A percentile compares a stretch with the other conserved stretches of the same genome.
phyloP scores from a whole-genome alignment of 2,888 invertebrate genomes.

The Leuctra nigra region DNA sequence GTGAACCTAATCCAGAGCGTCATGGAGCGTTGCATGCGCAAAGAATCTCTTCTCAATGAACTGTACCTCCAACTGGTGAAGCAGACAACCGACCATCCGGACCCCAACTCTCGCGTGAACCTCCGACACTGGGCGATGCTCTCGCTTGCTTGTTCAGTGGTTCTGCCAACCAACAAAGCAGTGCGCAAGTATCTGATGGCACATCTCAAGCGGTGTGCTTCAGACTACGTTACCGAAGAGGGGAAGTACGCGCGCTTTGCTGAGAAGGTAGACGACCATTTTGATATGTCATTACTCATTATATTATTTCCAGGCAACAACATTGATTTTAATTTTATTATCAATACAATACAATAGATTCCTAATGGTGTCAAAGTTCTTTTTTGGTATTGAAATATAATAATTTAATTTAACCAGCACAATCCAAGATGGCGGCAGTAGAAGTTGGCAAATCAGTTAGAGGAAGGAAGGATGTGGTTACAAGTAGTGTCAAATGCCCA shows the following conservation, averaged over 20 bases:
- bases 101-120: constrained; percentile 80
- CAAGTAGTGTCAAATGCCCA: too few relatives aligned
- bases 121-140: constrained; percentile 89
- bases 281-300: too few relatives aligned
- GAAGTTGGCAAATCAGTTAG: too few relatives aligned
- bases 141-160: constrained; percentile 70
- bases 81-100: constrained; percentile 88
- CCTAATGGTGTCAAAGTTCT: too few relatives aligned
- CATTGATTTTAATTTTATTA: too few relatives aligned
- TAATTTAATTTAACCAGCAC: too few relatives aligned
- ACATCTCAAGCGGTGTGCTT: constrained; percentile 81
- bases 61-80: constrained; percentile 88
- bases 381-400: too few relatives aligned
- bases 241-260: constrained; percentile 91
- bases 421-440: too few relatives aligned
- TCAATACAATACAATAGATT: too few relatives aligned
- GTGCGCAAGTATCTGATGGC: constrained; percentile 81
- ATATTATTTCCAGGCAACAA: too few relatives aligned
- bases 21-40: constrained; percentile 85
- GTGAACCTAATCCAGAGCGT: constrained; percentile 82
- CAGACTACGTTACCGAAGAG: constrained; percentile 84
- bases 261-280: constrained; percentile 61
- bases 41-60: constrained; percentile 81
- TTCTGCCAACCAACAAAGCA: constrained; percentile 78
- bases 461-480: too few relatives aligned